Percentiles rank a stretch among this genome's conserved stretches.
Conservation (phyloP, 2,797 vertebrate genomes). For the Heterohyrax brucei region DNA sequence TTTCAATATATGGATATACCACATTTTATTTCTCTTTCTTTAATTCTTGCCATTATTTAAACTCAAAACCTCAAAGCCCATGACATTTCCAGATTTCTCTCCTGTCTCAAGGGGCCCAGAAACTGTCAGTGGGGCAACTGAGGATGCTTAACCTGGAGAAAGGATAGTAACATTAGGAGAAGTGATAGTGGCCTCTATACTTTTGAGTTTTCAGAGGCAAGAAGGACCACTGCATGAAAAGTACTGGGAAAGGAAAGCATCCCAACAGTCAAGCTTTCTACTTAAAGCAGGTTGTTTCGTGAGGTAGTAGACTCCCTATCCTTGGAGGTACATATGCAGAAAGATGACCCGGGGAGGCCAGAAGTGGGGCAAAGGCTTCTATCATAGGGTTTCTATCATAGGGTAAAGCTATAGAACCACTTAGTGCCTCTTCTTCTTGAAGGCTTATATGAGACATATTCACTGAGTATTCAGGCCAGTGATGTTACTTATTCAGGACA, state of each 20-base stretch:
- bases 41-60: constrained; percentile 16
- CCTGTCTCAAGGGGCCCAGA: neutral
- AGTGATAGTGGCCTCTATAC: neutral
- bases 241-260: neutral
- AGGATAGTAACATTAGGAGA: neutral
- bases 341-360: neutral
- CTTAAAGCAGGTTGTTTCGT: neutral
- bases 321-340: neutral
- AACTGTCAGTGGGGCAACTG: neutral
- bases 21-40: neutral
- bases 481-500: neutral
- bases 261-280: neutral
- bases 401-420: neutral
- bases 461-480: neutral
- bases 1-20: neutral
- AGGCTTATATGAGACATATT: neutral
- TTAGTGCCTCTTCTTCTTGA: neutral
- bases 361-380: neutral
- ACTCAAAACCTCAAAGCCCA: neutral
- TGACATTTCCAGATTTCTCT: neutral
- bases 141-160: neutral
- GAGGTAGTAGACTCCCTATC: neutral
- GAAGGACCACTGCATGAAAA: neutral
- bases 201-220: neutral
- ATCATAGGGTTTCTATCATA: neutral